Evolutionary conservation across 2,113 vertebrate genomes (phyloP), one percentile per base, ranked within the genome.

Genomic region (Menidia beryllina): DNA sequence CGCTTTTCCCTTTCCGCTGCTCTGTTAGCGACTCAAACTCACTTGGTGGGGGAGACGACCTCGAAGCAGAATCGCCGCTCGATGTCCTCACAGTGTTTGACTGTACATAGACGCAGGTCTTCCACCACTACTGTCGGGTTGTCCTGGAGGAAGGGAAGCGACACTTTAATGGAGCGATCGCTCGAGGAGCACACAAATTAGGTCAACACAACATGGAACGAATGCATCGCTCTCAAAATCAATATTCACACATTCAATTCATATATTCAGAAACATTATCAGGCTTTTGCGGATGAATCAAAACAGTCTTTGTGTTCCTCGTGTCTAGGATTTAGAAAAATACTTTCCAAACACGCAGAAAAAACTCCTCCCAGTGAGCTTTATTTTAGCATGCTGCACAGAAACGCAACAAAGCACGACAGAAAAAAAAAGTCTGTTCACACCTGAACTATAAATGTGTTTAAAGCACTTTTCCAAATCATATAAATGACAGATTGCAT

Each of bases 1-100:
- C 64, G 45, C 23, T 54, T 36, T 15, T 13, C 48, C 43, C 21
- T 45, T 2, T 13, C 9, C 7, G 58, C 79, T 78, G 70, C 39
- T 58, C 55, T 24, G 34, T 39, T 17, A 50, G 3, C 12, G 30
- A 76, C 49, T 64, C 24, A 34, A 41, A 90, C 93, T 94, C 81
- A 98, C 97, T 99, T 99, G 63, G 96, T 99, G 24, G 98, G 98
- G 10, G 98, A 99, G 73, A 98, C 97, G 34, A 99, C 98, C 78
- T 99, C 98, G 48, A 99, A 99, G 83, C 98, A 99, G 93, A 99
- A 99, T 12, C 98, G 94, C 0, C 98, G 93, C 77, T 99, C 97
- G 30, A 98, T 93, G 79, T 99, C 98, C 85, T 99, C 98, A 43
- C 97, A 98, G 77, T 96, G 98, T 84, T 99, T 99, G 52, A 99